Conservation (phyloP, 2,113 vertebrate species). For the Myotis lucifugus region DNA sequence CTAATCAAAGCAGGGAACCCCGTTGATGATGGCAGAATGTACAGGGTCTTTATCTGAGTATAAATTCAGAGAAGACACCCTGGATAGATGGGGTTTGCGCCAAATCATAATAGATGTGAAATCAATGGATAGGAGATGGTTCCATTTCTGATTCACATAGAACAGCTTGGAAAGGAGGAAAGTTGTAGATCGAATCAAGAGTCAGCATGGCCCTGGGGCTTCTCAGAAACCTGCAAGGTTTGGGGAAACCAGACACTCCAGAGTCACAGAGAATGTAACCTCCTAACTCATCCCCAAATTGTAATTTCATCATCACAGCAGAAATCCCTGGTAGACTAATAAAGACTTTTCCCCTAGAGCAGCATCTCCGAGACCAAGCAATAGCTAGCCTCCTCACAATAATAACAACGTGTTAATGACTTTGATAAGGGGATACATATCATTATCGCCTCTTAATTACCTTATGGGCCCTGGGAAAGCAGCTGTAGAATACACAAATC, state of each 20-base stretch:
- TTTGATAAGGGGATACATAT: slow-evolving; percentile 66
- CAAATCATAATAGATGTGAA: background rate
- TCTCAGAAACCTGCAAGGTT: slow-evolving; percentile 19
- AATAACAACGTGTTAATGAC: slow-evolving; percentile 67
- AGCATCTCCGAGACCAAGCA: background rate
- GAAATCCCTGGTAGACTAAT: slow-evolving; percentile 45
- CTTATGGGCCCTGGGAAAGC: slow-evolving; percentile 65
- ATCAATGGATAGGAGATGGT: background rate
- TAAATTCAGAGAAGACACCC: background rate
- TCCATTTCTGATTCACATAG: background rate
- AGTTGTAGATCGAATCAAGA: background rate
- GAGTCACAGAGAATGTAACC: slow-evolving; percentile 33
- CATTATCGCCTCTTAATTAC: slow-evolving; percentile 76
- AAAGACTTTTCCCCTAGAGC: slow-evolving; percentile 19
- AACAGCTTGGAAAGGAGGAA: background rate
- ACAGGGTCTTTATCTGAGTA: background rate
- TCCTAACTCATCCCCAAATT: slow-evolving; percentile 62
- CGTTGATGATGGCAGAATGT: background rate
- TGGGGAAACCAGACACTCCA: slow-evolving; percentile 2
- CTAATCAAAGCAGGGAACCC: background rate
- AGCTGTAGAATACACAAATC: slow-evolving; percentile 18
- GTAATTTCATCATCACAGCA: slow-evolving; percentile 44
- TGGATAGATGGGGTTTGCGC: background rate
- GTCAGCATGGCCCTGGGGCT: background rate
- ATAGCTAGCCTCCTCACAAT: slow-evolving; percentile 27